A percentile compares a stretch with the other conserved stretches of the same genome.
These are phyloP conservation scores for Lithobius niger DNA, from an alignment of 1,140 invertebrate species.

Conservation along the genomic window DNA sequence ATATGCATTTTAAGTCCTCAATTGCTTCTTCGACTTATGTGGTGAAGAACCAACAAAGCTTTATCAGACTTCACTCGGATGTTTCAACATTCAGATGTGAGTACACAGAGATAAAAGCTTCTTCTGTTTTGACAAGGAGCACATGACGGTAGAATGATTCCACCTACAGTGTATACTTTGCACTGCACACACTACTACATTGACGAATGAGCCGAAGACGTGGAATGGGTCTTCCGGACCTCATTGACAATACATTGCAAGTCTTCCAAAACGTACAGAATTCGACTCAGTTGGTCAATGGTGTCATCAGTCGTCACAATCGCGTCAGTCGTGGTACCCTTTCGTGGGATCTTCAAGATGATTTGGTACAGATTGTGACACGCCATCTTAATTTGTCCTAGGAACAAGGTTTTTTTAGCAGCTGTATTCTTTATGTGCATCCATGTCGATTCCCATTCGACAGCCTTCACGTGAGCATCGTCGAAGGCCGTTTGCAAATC, in stretches of 20 bases:
- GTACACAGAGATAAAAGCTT: no score
- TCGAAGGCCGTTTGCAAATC: conserved; percentile 14
- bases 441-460: conserved; percentile 13
- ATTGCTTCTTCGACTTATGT: no score
- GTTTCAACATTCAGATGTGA: no score
- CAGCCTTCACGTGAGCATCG: conserved; percentile 5
- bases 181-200: no score
- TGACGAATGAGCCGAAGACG: not conserved
- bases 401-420: conserved; percentile 17
- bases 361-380: conserved; percentile 8
- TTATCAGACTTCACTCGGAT: no score
- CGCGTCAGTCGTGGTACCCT: not conserved
- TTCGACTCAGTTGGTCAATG: not conserved
- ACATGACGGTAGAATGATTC: no score
- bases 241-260: not conserved
- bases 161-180: no score
- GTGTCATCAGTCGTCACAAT: not conserved
- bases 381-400: conserved; percentile 19
- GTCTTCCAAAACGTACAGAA: conserved; percentile 1
- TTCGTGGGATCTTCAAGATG: not conserved
- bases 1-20: no score
- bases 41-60: no score
- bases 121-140: no score
- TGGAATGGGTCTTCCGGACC: not conserved
- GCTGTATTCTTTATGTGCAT: conserved; percentile 19